Conservation (phyloP, 2,888 invertebrate genomes). For the Leptopilina syphax region DNA sequence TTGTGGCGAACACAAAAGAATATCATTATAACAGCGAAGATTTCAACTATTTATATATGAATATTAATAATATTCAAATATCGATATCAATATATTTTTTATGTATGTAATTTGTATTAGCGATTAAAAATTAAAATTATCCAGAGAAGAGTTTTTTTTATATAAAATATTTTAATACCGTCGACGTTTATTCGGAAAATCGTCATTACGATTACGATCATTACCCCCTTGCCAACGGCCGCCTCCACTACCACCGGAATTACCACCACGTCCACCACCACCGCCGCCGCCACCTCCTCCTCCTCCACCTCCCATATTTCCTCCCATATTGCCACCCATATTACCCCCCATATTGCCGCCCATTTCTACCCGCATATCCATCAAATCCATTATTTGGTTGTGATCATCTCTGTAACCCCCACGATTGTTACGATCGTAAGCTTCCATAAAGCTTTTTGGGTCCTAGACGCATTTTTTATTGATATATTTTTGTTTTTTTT, state of each 20-base stretch:
- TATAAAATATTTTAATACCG: constrained; percentile 77
- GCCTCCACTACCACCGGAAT: constrained; percentile 67
- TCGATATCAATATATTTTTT: not conserved
- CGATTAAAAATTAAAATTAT: not conserved
- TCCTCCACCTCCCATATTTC: constrained; percentile 49
- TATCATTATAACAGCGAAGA: too few relatives aligned
- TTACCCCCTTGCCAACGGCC: constrained; percentile 74
- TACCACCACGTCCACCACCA: constrained; percentile 50
- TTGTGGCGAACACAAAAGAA: too few relatives aligned
- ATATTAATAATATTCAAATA: too few relatives aligned
- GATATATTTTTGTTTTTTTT: not conserved
- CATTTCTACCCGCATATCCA: constrained; percentile 77
- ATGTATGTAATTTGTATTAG: not conserved
- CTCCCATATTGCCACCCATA: constrained; percentile 19
- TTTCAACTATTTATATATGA: too few relatives aligned
- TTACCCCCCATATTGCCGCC: constrained; percentile 59
- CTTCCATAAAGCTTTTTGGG: constrained; percentile 77
- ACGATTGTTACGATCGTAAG: constrained; percentile 75
- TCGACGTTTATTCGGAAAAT: constrained; percentile 83
- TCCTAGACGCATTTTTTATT: constrained; percentile 66
- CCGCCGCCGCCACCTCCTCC: constrained; percentile 44
- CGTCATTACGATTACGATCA: constrained; percentile 81
- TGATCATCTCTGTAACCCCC: constrained; percentile 73
- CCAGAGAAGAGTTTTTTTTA: not conserved
- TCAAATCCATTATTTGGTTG: constrained; percentile 75